Evolutionary conservation across 1,140 invertebrate species (phyloP).

Genomic region (Macrobrachium nipponense): DNA sequence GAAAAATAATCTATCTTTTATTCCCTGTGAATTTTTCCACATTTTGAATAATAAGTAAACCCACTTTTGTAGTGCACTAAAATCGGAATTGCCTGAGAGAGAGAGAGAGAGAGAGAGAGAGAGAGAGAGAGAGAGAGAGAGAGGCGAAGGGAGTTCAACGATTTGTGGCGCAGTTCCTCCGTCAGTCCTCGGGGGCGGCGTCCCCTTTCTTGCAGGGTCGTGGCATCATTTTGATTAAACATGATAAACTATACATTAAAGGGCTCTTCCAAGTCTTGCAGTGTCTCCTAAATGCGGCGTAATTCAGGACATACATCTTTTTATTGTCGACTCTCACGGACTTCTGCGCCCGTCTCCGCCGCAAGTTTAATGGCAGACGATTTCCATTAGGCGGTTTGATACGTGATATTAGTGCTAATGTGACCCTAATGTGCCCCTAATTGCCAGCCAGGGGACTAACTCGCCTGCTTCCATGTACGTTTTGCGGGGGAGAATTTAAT

Average conservation of each 20-base stretch:
- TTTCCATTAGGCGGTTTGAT: slow-evolving; percentile 53
- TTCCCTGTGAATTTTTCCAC: too few species aligned
- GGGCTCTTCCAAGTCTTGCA: slow-evolving; percentile 34
- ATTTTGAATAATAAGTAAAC: neutral
- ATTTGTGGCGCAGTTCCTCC: neutral
- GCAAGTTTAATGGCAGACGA: slow-evolving; percentile 45
- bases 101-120: slow-evolving; percentile 35
- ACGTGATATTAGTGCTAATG: slow-evolving; percentile 59
- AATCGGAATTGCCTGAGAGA: neutral
- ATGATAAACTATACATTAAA: slow-evolving; percentile 56
- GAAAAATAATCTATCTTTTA: too few species aligned
- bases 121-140: slow-evolving; percentile 39
- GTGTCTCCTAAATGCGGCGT: slow-evolving; percentile 43
- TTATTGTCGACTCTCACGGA: slow-evolving; percentile 47
- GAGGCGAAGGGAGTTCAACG: slow-evolving; percentile 1
- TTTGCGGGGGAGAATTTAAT: slow-evolving; percentile 36
- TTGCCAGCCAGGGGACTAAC: slow-evolving; percentile 22
- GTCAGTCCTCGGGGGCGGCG: neutral
- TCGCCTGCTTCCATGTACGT: slow-evolving; percentile 10
- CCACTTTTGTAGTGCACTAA: neutral
- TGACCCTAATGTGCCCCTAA: slow-evolving; percentile 32
- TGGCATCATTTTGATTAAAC: slow-evolving; percentile 34
- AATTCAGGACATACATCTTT: slow-evolving; percentile 54
- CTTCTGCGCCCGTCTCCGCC: slow-evolving; percentile 9
- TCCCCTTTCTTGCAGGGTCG: neutral